Conservation (phyloP, 2,113 vertebrate genomes). For the Phaethon lepturus region DNA sequence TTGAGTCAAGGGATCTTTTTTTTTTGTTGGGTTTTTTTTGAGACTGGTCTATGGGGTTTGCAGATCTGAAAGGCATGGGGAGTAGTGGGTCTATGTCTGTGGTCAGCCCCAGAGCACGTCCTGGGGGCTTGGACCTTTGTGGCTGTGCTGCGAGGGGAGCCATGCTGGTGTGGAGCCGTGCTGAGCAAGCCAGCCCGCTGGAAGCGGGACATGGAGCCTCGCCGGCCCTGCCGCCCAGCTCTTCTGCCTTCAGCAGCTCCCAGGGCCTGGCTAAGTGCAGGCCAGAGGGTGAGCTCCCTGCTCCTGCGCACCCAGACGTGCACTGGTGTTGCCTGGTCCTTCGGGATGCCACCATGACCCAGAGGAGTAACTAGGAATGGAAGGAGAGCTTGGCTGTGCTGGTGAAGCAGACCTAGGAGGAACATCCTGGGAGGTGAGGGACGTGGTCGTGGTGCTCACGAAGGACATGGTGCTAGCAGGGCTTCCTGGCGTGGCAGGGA, state of each 20-base stretch:
- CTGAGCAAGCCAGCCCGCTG: not conserved
- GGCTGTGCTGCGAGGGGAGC: not conserved
- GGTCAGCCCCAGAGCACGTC: not conserved
- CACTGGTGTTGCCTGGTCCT: fast-evolving
- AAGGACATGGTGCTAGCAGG: fast-evolving
- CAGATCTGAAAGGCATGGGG: not conserved
- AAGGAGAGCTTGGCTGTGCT: not conserved
- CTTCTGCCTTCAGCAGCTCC: not conserved
- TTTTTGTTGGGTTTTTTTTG: not conserved
- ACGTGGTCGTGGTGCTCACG: fast-evolving
- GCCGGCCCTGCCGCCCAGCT: fast-evolving
- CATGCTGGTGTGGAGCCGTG: not conserved
- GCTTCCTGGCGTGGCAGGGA: not conserved
- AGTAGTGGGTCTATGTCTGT: fast-evolving
- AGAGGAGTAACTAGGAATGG: fast-evolving
- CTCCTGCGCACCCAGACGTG: fast-evolving
- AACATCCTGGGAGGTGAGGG: not conserved
- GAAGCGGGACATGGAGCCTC: fast-evolving
- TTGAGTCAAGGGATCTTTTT: not conserved
- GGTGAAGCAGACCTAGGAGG: not conserved
- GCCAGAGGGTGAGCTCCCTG: not conserved
- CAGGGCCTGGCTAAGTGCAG: fast-evolving
- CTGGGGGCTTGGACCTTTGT: not conserved
- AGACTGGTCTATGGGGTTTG: not conserved
- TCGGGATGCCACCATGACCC: not conserved